Evolutionary conservation across 2,888 invertebrate genomes (phyloP).

Genomic region (Caenorhabditis sp.): DNA sequence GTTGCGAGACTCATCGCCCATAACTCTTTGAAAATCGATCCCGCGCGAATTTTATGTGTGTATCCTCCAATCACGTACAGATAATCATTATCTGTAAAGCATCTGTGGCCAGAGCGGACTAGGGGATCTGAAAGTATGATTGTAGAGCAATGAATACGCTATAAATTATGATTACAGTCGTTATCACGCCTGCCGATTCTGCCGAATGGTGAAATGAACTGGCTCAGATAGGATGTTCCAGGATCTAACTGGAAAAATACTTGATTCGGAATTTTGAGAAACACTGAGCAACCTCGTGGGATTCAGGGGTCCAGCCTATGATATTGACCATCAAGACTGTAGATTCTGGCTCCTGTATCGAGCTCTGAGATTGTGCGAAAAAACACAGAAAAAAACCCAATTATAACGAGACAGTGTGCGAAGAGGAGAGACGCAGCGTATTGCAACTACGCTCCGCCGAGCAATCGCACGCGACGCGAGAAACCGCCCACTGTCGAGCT

Average conservation of each 20-base stretch:
- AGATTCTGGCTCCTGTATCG: no score
- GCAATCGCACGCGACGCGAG: constrained; percentile 49
- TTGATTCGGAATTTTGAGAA: neutral
- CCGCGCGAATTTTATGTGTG: neutral
- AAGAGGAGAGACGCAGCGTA: constrained; percentile 35
- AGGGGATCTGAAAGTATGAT: constrained; percentile 56
- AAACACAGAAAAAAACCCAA: neutral
- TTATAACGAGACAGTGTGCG: constrained; percentile 19
- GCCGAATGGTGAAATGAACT: constrained; percentile 18
- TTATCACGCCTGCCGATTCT: neutral
- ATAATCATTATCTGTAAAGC: constrained; percentile 76
- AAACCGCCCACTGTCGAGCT: constrained; percentile 53
- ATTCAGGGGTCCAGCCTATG: constrained; percentile 31
- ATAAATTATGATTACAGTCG: constrained; percentile 7
- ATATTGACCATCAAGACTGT: constrained; percentile 12
- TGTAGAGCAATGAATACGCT: neutral
- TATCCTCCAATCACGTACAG: constrained; percentile 80
- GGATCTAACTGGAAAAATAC: constrained; percentile 13
- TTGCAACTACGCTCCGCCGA: constrained; percentile 32
- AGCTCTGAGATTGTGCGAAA: neutral
- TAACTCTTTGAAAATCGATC: constrained; percentile 43
- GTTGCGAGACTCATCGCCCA: constrained; percentile 73
- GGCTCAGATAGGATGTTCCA: neutral
- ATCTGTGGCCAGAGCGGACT: constrained; percentile 77
- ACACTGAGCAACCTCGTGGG: constrained; percentile 3